Evolutionary conservation across 2,113 vertebrate species (phyloP).

Genomic region (Climacteris rufus): DNA sequence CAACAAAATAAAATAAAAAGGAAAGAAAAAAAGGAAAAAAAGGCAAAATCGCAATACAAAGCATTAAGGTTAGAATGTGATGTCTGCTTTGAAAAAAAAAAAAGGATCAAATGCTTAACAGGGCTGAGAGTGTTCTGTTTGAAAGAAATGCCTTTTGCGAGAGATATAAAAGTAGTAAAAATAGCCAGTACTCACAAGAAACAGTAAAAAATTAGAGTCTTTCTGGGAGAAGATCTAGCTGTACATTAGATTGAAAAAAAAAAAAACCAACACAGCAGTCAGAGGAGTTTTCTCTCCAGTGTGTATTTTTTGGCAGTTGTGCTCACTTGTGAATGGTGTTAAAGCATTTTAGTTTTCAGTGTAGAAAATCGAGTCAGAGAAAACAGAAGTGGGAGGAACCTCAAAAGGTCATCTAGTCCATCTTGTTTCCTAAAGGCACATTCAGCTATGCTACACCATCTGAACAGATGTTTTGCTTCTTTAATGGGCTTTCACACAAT

Average conservation of each 20-base stretch:
- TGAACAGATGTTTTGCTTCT: background rate
- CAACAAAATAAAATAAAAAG: background rate
- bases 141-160: constrained; percentile 42
- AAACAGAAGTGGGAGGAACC: background rate
- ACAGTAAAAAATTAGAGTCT: constrained; percentile 17
- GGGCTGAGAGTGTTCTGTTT: constrained; percentile 7
- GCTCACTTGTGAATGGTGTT: background rate
- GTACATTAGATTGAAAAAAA: constrained; percentile 25
- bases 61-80: constrained; percentile 39
- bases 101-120: constrained; percentile 40
- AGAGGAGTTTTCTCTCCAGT: background rate
- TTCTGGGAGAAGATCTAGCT: background rate
- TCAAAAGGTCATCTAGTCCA: background rate
- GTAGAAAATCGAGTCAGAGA: background rate
- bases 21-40: background rate
- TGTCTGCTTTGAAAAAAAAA: constrained; percentile 19
- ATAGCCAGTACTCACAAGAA: constrained; percentile 43
- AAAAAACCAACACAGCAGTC: background rate
- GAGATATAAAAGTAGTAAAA: constrained; percentile 52
- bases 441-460: background rate
- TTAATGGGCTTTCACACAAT: background rate
- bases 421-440: background rate
- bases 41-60: constrained; percentile 27
- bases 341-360: background rate
- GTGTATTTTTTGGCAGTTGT: constrained; percentile 17